phyloP scores from a whole-genome alignment of 2,888 invertebrate species.

The Cantharis flavilabris region DNA sequence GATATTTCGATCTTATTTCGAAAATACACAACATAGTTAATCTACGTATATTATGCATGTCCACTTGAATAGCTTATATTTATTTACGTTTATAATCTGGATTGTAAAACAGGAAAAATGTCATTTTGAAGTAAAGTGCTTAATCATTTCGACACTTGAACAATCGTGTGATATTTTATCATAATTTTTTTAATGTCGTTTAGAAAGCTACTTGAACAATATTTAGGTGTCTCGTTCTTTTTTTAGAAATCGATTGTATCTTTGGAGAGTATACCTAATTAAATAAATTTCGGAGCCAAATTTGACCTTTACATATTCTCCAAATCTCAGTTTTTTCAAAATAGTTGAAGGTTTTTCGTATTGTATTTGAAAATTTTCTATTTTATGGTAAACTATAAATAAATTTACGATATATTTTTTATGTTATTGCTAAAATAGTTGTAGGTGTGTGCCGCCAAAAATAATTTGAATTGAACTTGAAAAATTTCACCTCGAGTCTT shows the following conservation, averaged over 20 bases:
- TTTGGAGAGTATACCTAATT: neutral
- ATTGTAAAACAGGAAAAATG: neutral
- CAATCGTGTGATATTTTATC: neutral
- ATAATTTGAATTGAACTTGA: neutral
- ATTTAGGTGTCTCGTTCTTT: neutral
- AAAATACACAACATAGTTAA: neutral
- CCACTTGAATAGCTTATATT: neutral
- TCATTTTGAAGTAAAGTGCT: neutral
- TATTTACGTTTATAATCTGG: neutral
- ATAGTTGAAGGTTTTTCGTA: neutral
- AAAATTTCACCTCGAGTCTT: neutral
- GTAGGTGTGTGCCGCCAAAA: neutral
- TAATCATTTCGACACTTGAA: neutral
- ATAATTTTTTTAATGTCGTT: neutral
- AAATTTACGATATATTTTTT: neutral
- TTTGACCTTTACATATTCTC: neutral
- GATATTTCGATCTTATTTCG: neutral
- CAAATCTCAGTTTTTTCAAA: neutral
- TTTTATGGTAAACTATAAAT: neutral
- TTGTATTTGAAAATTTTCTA: neutral
- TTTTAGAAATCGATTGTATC: neutral
- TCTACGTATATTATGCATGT: neutral
- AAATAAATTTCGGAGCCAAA: neutral
- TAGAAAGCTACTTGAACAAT: neutral
- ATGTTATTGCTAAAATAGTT: neutral